phyloP scores from a whole-genome alignment of 2,888 invertebrate species.

The Odontocolon sp. region DNA sequence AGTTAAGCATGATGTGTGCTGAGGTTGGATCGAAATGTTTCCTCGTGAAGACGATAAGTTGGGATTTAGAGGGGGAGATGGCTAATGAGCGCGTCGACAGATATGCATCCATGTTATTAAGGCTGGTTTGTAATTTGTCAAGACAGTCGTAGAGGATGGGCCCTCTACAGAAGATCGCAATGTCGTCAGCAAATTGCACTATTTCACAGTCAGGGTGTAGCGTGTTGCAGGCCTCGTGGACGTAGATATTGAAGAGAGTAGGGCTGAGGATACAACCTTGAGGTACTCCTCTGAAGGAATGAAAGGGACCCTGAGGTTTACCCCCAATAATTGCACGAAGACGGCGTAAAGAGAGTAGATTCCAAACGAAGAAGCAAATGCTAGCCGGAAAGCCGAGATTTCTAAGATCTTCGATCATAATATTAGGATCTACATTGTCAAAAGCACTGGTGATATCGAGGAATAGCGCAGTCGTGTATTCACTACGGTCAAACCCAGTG shows the following conservation, averaged over 20 bases:
- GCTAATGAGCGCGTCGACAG: neutral
- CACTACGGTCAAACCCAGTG: neutral
- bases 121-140: neutral
- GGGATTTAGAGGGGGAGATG: neutral
- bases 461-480: neutral
- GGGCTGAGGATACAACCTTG: slow-evolving; percentile 25
- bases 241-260: slow-evolving; percentile 9
- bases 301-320: neutral
- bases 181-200: neutral
- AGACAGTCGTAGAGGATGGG: neutral
- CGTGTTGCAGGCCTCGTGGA: neutral
- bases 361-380: slow-evolving; percentile 8
- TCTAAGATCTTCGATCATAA: neutral
- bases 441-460: slow-evolving; percentile 28
- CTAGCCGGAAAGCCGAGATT: slow-evolving; percentile 8
- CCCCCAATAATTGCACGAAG: slow-evolving; percentile 11
- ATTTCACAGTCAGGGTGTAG: neutral
- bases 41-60: no score
- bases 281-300: neutral
- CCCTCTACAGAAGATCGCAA: neutral
- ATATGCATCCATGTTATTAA: neutral
- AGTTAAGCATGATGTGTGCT: neutral
- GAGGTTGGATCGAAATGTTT: no score
- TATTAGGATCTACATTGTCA: slow-evolving; percentile 25
- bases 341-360: neutral